phyloP scores from a whole-genome alignment of 2,113 vertebrate genomes.

The Phaethon lepturus region DNA sequence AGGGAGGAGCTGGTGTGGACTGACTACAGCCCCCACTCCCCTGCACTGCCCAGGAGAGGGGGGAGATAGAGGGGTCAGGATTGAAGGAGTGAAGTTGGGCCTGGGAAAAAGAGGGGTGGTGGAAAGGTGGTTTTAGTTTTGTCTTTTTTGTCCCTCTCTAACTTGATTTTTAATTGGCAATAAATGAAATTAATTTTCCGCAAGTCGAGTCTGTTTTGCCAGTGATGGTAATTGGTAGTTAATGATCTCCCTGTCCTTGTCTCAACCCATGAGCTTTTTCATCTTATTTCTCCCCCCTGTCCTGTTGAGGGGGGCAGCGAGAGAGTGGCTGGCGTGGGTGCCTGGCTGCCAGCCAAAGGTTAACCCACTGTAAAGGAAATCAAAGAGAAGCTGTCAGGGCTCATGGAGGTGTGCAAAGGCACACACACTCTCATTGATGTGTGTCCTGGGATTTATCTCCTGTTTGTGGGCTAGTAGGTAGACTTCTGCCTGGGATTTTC shows the following conservation, averaged over 20 bases:
- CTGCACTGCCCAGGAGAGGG: fast-evolving
- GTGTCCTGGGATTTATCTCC: too few species aligned
- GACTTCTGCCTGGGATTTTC: neutral
- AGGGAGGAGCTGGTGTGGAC: neutral
- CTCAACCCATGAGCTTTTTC: neutral
- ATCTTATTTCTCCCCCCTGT: neutral
- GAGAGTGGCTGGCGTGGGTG: neutral
- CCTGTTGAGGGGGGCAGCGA: neutral
- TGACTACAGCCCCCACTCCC: neutral
- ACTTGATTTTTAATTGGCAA: neutral
- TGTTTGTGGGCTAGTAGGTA: neutral
- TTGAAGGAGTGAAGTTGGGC: neutral
- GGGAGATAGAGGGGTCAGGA: neutral
- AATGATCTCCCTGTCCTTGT: neutral
- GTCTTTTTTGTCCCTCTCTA: neutral
- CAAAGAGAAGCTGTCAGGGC: neutral
- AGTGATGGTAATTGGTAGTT: neutral
- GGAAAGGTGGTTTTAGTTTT: neutral
- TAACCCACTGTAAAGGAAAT: neutral
- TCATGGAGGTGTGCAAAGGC: neutral
- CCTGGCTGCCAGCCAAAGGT: neutral
- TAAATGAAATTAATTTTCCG: neutral
- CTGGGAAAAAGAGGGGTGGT: neutral
- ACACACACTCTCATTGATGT: fast-evolving
- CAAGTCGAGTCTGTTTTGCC: neutral